phyloP scores from a whole-genome alignment of 2,113 vertebrate species.

The Crotophaga sulcirostris region DNA sequence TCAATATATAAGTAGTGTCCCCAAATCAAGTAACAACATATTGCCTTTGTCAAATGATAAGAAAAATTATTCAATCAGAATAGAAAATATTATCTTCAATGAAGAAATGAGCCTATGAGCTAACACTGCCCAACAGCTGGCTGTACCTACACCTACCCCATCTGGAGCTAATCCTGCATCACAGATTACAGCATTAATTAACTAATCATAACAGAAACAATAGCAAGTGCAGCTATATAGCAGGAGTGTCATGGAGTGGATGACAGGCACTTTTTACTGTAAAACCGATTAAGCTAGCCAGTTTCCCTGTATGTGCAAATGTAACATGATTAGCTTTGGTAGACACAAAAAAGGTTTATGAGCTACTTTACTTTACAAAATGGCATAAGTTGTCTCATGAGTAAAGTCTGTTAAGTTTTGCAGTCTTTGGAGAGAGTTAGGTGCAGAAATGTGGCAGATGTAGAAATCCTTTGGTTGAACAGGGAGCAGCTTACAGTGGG shows the following conservation, averaged over 20 bases:
- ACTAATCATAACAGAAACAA: background rate
- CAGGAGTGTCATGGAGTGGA: background rate
- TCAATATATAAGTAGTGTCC: background rate
- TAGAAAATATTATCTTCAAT: background rate
- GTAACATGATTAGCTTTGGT: background rate
- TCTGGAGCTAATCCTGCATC: background rate
- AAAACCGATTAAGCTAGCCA: background rate
- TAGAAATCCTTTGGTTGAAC: background rate
- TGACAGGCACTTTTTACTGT: background rate
- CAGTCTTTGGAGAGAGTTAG: background rate
- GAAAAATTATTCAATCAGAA: background rate
- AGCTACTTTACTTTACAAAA: background rate
- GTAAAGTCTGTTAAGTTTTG: background rate
- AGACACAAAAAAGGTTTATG: background rate
- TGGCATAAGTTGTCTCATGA: rapidly evolving
- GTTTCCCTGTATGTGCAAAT: background rate
- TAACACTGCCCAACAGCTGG: background rate
- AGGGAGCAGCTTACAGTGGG: background rate
- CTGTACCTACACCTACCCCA: background rate
- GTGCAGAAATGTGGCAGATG: background rate
- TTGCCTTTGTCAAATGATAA: background rate
- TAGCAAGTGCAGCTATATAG: background rate
- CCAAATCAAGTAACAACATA: background rate
- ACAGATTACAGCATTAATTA: background rate
- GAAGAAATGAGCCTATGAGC: background rate